Base-by-base conservation (phyloP, 2,113 vertebrate genomes). In the Condylura cristata region DNA sequence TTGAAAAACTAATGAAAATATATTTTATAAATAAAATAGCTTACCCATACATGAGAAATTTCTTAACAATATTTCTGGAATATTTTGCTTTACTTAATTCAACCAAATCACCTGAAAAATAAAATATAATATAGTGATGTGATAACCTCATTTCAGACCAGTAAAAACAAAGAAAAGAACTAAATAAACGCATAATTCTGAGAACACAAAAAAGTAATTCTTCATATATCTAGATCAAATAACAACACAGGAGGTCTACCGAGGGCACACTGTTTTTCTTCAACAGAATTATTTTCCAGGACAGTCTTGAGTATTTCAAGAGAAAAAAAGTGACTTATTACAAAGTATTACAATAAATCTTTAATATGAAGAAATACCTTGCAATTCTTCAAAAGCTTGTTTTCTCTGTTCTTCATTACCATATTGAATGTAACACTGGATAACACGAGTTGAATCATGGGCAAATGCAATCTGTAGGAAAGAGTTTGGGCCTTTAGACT, bases 31-130 rank as follows among this genome's bases (percentile, higher is more conserved):
- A 34, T 44, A 89, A 65, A 46, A 91, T n/a, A 94, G 98, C 99
- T 98, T 96, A 99, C 99, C 99, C 99, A 93, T 99, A 99, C 99
- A 99, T 99, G 66, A 99, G 98, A 98, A 99, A 98, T 78, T 99
- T 99, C 96, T 99, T 99, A 90, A 99, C 99, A 93, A 99, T 98
- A 93, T 99, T 99, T 98, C 97, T 98, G 96, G 99, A 99, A 60
- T 99, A 99, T 96, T 99, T 99, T 9, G 99, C 99, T 97, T 99
- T 99, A 95, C 99, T 99, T 97, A 99, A 91, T 88, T 98, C 98
- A 80, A 99, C 89, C 63, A 99, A 90, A 96, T 99, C 98, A 44
- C 98, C 99, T 99, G 97, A 87, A 97, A 96, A 28, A 63, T 11
- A 96, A 90, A 97, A 93, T n/a, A 61, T 1, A 90, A 65, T 53